phyloP scores from a whole-genome alignment of 2,888 invertebrate species.

The Pyrocoelia pectoralis region DNA sequence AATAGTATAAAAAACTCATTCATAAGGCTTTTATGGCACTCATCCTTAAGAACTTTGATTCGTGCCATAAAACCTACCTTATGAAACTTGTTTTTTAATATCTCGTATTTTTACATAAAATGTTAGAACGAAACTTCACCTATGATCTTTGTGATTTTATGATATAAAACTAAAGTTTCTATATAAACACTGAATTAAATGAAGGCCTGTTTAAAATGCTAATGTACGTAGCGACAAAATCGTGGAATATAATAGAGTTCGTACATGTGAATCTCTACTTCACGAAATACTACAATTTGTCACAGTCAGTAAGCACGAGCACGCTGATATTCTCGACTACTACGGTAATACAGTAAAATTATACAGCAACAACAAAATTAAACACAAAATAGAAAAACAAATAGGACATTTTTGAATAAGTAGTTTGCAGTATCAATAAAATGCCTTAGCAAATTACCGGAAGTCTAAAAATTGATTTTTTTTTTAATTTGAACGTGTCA shows the following conservation, averaged over 20 bases:
- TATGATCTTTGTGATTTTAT: not conserved
- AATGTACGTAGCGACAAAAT: not conserved
- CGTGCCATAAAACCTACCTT: too few species aligned
- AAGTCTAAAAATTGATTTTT: too few species aligned
- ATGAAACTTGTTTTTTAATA: too few species aligned
- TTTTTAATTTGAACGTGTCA: not conserved
- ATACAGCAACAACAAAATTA: not conserved
- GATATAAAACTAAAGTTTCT: not conserved
- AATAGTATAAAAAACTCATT: too few species aligned
- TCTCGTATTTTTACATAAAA: not conserved
- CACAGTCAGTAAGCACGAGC: constrained; percentile 8
- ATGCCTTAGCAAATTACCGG: too few species aligned
- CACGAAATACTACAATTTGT: constrained; percentile 10
- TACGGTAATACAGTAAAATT: not conserved
- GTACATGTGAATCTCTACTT: not conserved
- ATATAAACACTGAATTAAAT: constrained; percentile 10
- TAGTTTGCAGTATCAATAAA: too few species aligned
- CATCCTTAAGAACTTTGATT: too few species aligned
- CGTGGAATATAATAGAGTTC: constrained; percentile 3
- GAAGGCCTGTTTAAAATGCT: constrained; percentile 1
- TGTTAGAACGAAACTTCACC: not conserved
- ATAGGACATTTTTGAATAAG: not conserved
- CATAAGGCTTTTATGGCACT: too few species aligned
- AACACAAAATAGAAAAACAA: not conserved
- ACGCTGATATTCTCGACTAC: constrained; percentile 6